Conservation (phyloP, 1,140 invertebrate species). For the Littorina saxatilis region DNA sequence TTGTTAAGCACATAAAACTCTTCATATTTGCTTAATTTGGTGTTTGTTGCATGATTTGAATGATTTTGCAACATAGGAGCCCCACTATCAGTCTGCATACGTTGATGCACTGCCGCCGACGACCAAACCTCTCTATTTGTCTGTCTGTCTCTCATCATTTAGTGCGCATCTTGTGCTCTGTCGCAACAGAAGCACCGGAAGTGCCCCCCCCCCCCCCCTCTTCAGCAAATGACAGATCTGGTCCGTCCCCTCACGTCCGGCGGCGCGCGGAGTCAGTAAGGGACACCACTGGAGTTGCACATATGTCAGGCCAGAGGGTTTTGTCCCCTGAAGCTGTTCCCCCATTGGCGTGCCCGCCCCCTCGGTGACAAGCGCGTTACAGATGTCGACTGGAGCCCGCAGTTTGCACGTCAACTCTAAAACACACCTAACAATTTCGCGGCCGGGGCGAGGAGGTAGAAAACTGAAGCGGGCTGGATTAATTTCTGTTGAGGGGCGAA, state of each 20-base stretch:
- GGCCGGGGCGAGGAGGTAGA: neutral
- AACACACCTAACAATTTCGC: slow-evolving; percentile 29
- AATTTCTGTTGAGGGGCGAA: slow-evolving; percentile 13
- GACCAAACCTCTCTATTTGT: no score
- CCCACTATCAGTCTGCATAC: no score
- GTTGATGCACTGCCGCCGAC: no score
- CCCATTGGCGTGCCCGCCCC: slow-evolving; percentile 23
- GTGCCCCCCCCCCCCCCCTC: no score
- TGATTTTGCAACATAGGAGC: no score
- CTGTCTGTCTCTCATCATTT: no score
- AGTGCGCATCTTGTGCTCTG: no score
- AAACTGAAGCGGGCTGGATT: slow-evolving; percentile 9
- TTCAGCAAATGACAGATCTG: slow-evolving; percentile 31
- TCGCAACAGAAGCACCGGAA: no score
- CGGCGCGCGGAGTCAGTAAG: neutral
- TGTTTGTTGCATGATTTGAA: no score
- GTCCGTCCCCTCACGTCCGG: slow-evolving; percentile 26
- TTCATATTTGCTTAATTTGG: no score
- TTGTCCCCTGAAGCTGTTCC: slow-evolving; percentile 13
- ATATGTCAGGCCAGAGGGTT: slow-evolving; percentile 19
- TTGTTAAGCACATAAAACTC: no score
- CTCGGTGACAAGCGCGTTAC: slow-evolving; percentile 6
- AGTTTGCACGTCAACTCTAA: slow-evolving; percentile 13
- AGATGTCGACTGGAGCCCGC: slow-evolving; percentile 9
- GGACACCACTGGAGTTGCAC: slow-evolving; percentile 23